Percentiles rank a stretch among this genome's conserved stretches.
phyloP scores from a whole-genome alignment of 35 echinoderm and acorn worm species.

The Eucidaris tribuloides region DNA sequence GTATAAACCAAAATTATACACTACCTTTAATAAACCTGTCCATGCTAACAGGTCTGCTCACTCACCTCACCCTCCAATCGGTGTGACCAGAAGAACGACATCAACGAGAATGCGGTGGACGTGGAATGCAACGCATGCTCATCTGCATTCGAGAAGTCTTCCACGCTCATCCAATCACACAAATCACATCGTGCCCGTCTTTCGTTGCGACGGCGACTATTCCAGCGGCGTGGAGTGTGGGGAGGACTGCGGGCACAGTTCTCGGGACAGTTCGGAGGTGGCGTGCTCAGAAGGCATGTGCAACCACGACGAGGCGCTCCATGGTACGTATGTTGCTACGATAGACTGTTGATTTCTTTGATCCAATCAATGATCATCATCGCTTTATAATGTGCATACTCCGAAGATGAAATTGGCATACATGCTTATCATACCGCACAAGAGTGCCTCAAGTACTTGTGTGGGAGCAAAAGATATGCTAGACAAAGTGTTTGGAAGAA shows the following conservation, averaged over 20 bases:
- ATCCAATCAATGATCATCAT: not conserved
- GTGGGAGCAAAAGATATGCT: not conserved
- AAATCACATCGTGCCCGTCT: not conserved
- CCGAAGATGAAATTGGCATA: not conserved
- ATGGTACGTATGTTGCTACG: not conserved
- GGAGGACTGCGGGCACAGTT: conserved; percentile 57
- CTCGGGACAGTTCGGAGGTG: conserved; percentile 65
- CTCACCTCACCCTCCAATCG: too few relatives aligned
- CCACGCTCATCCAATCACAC: too few relatives aligned
- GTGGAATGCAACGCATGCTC: not conserved
- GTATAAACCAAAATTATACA: too few relatives aligned
- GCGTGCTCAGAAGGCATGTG: conserved; percentile 69
- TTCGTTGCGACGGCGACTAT: conserved; percentile 18
- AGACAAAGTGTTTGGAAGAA: not conserved
- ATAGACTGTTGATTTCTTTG: not conserved
- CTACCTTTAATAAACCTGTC: too few relatives aligned
- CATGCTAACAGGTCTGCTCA: too few relatives aligned
- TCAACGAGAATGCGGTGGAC: not conserved
- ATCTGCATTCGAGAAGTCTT: too few relatives aligned
- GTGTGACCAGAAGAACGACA: not conserved
- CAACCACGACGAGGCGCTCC: conserved; percentile 36
- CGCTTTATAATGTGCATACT: not conserved
- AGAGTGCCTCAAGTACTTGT: not conserved
- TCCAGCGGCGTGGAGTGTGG: conserved; percentile 74
- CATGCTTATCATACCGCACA: not conserved